Evolutionary conservation across 2,888 invertebrate species (phyloP).

Genomic region (Leptinotarsa rubiginosa): DNA sequence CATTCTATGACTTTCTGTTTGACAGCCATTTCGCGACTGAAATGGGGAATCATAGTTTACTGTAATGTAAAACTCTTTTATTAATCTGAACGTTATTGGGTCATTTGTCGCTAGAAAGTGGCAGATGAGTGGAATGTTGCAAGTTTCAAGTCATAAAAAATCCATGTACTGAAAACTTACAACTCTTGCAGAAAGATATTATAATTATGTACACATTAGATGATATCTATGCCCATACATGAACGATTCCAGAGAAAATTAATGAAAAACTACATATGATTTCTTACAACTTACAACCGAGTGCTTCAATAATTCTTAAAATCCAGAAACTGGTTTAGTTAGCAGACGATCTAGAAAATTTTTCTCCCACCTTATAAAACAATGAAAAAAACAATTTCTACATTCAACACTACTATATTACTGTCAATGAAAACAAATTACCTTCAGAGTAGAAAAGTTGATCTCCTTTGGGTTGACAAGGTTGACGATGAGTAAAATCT

Average conservation of each 20-base stretch:
- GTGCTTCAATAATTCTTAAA: neutral
- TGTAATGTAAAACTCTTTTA: neutral
- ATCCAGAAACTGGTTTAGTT: neutral
- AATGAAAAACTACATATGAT: too few species aligned
- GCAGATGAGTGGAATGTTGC: neutral
- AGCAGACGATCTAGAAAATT: neutral
- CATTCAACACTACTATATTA: too few species aligned
- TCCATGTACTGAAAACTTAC: too few species aligned
- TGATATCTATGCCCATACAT: too few species aligned
- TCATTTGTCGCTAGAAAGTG: neutral
- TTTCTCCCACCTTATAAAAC: too few species aligned
- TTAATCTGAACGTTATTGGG: neutral
- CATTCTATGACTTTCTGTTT: conserved; percentile 71
- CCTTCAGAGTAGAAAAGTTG: neutral
- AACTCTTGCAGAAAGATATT: too few species aligned
- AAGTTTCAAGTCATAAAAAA: too few species aligned
- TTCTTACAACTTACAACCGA: too few species aligned
- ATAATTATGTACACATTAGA: too few species aligned
- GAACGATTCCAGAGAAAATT: too few species aligned
- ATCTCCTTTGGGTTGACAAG: conserved; percentile 1
- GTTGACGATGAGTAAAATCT: neutral
- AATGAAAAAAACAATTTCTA: too few species aligned
- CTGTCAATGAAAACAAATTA: conserved; percentile 2
- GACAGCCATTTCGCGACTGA: conserved; percentile 68
- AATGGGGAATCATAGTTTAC: conserved; percentile 18